Evolutionary conservation across 2,888 invertebrate species (phyloP).

Genomic region (Darwinula stevensoni): DNA sequence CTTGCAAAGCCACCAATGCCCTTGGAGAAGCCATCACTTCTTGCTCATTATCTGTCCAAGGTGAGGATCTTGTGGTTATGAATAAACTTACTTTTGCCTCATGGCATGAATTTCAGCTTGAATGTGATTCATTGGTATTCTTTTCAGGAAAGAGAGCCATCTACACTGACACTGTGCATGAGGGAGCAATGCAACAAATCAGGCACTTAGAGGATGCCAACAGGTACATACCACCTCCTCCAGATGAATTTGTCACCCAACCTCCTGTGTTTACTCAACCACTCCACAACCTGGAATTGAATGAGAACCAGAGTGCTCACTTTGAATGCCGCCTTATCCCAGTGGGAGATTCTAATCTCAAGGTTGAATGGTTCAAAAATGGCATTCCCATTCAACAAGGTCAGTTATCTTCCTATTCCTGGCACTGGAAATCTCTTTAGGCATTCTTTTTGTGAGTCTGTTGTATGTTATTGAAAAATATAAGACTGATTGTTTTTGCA

Average conservation of each 20-base stretch:
- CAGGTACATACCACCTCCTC: constrained; percentile 33
- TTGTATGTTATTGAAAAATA: neutral
- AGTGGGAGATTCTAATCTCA: constrained; percentile 69
- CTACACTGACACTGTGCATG: constrained; percentile 59
- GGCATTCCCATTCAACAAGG: constrained; percentile 68
- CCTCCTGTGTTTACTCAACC: constrained; percentile 79
- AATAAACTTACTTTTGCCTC: no score
- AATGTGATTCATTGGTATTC: no score
- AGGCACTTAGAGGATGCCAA: constrained; percentile 51
- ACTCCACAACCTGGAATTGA: constrained; percentile 49
- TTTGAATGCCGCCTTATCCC: constrained; percentile 81
- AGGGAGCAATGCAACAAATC: constrained; percentile 47
- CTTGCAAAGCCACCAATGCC: constrained; percentile 67
- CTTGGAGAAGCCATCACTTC: constrained; percentile 78
- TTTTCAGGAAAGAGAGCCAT: constrained; percentile 37
- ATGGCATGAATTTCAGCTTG: no score
- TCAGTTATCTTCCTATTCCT: constrained; percentile 24
- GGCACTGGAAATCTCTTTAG: no score
- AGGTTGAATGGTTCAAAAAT: constrained; percentile 74
- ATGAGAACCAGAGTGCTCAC: constrained; percentile 73
- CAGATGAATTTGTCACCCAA: constrained; percentile 50
- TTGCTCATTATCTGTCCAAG: constrained; percentile 51
- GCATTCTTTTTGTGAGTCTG: neutral
- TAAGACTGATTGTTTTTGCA: neutral
- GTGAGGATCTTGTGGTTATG: constrained; percentile 17